phyloP scores from a whole-genome alignment of 2,797 vertebrate genomes.

The Avahi laniger region DNA sequence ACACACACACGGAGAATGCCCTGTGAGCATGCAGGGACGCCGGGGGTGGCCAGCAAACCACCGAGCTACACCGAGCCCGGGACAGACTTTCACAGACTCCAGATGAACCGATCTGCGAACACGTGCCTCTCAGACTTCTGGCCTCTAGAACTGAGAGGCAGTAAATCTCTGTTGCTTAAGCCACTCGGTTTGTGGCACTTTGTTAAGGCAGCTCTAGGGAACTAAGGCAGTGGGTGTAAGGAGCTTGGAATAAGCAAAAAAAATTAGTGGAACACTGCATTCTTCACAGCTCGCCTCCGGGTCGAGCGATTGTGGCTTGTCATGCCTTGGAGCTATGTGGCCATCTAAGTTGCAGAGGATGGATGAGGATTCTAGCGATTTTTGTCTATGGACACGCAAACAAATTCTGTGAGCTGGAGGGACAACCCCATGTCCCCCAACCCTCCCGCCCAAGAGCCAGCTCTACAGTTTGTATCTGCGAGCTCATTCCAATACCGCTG shows the following conservation, averaged over 20 bases:
- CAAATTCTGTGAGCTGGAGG: no score
- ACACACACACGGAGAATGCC: neutral
- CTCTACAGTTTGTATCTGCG: no score
- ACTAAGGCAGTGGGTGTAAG: neutral
- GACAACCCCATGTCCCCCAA: no score
- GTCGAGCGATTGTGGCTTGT: no score
- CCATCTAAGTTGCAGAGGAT: no score
- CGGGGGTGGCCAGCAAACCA: neutral
- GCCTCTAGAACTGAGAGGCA: neutral
- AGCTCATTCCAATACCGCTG: no score
- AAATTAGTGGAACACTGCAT: neutral
- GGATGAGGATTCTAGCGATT: no score
- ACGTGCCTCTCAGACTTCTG: neutral
- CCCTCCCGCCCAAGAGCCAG: no score
- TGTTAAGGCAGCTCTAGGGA: rapidly evolving
- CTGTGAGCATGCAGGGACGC: neutral
- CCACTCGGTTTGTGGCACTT: neutral
- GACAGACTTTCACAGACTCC: neutral
- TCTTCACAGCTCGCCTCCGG: neutral
- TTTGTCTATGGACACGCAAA: no score
- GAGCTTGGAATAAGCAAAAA: neutral
- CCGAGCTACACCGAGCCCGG: rapidly evolving
- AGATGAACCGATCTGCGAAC: neutral
- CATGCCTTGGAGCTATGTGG: neutral
- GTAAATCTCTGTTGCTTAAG: no score